Evolutionary conservation across 2,888 invertebrate genomes (phyloP).

Genomic region (Nebria salina): DNA sequence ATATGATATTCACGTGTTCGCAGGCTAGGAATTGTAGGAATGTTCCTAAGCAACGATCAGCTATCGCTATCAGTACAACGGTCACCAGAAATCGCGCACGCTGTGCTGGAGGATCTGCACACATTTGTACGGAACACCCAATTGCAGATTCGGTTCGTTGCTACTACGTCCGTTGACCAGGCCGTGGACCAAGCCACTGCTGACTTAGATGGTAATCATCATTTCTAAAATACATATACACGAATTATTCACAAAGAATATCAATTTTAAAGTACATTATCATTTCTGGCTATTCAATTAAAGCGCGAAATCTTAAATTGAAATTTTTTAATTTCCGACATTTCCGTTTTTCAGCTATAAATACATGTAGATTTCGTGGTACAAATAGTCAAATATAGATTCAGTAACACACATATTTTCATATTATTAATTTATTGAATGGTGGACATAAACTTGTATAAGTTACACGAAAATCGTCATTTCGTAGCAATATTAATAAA

Average conservation of each 20-base stretch:
- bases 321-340: too few species aligned
- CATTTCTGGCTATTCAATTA: too few species aligned
- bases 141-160: slow-evolving; percentile 67
- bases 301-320: too few species aligned
- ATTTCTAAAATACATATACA: background rate
- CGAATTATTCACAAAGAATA: background rate
- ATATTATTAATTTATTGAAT: too few species aligned
- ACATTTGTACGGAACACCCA: slow-evolving; percentile 72
- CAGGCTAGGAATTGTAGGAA: slow-evolving; percentile 68
- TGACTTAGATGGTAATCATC: slow-evolving; percentile 70
- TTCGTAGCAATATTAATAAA: too few species aligned
- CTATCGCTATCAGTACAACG: slow-evolving; percentile 67
- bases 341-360: too few species aligned
- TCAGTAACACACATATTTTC: too few species aligned
- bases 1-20: slow-evolving; percentile 46
- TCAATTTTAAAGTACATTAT: too few species aligned
- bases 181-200: slow-evolving; percentile 69
- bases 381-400: too few species aligned
- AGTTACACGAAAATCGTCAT: too few species aligned
- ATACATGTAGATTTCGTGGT: too few species aligned
- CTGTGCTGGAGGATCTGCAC: slow-evolving; percentile 70
- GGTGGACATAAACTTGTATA: too few species aligned
- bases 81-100: slow-evolving; percentile 66
- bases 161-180: slow-evolving; percentile 67
- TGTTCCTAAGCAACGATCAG: slow-evolving; percentile 73